These are phyloP conservation scores for Aethina tumida DNA, from an alignment of 1,140 invertebrate species.

Conservation along the genomic window DNA sequence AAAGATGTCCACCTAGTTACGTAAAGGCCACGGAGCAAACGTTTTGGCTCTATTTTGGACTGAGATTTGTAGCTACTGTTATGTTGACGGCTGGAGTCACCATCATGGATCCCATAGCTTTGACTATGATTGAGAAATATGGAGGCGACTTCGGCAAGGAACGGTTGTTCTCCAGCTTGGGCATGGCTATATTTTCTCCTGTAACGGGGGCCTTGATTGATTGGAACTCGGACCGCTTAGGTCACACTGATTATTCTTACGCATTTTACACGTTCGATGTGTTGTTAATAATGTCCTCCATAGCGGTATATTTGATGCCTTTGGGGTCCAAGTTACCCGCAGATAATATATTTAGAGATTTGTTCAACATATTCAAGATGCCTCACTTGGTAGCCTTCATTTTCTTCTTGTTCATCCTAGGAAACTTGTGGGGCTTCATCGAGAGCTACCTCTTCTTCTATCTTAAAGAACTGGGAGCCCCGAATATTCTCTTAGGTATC, in stretches of 20 bases:
- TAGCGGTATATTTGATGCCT: constrained; percentile 61
- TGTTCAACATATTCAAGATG: constrained; percentile 60
- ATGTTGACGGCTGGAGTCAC: constrained; percentile 67
- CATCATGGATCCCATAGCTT: constrained; percentile 71
- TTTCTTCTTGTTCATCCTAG: constrained; percentile 63
- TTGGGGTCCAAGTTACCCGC: constrained; percentile 59
- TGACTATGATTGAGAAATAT: constrained; percentile 70
- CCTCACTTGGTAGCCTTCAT: constrained; percentile 66
- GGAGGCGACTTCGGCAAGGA: constrained; percentile 72
- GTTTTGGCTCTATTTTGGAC: constrained; percentile 68
- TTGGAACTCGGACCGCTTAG: constrained; percentile 47
- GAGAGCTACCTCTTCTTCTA: constrained; percentile 78
- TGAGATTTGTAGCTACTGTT: constrained; percentile 63
- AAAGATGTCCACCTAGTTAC: constrained; percentile 63
- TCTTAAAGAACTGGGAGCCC: constrained; percentile 66
- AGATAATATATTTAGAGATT: constrained; percentile 58
- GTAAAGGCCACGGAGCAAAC: constrained; percentile 60
- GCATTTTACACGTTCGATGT: constrained; percentile 68
- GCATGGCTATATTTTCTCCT: constrained; percentile 71
- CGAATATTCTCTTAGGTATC: constrained; percentile 69
- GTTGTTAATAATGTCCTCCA: constrained; percentile 54
- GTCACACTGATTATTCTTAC: constrained; percentile 66
- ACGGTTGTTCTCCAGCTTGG: constrained; percentile 65
- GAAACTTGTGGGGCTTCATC: constrained; percentile 76
- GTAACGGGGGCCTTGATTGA: constrained; percentile 69